Evolutionary conservation across 2,113 vertebrate species (phyloP), one percentile per base, ranked within the genome.

Genomic region (Saguinus midas): DNA sequence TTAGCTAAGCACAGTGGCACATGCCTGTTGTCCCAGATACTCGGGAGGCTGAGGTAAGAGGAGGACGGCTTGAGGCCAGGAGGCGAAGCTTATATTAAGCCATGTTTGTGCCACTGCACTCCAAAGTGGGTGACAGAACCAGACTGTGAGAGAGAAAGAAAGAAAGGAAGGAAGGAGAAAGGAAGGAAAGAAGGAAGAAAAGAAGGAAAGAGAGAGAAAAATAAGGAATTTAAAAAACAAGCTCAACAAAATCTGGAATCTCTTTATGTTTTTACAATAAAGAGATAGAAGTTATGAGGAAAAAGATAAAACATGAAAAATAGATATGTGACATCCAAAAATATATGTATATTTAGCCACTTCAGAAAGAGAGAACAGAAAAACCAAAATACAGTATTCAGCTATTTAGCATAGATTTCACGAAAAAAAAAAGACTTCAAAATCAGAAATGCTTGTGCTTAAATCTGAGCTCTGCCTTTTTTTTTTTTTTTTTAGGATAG

Each of bases 221-320:
- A 68, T 79, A 75, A 57, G 14, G 37, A 37, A 43, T 27, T 89
- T 93, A 83, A 96, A 87, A 89, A 73, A 57, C 29, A 64, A 92
- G 8, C 50, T 84, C 14, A 55, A 80, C 55, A 76, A 92, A 82
- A 87, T 78, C 55, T 45, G 32, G 58, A 40, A 89, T 89, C 18
- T 78, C 37, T 92, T 66, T 66, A 29, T 68, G 35, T 55, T 52
- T 87, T 94, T 9, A 13, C 21, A 79, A 91, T 27, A 95, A 78
- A 94, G 64, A 95, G 45, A 73, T 75, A 93, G 84, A 93, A 95
- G 88, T 89, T 72, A 68, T 48, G 72, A 96, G 73, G 89, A 75
- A 81, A 97, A 45, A 89, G n/a, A 57, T 43, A 48, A 96, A 64
- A 70, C 27, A 72, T 85, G 25, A 73, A 82, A 64, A 27, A 70